Evolutionary conservation across 2,797 vertebrate species (phyloP).

Genomic region (Malurus splendens): DNA sequence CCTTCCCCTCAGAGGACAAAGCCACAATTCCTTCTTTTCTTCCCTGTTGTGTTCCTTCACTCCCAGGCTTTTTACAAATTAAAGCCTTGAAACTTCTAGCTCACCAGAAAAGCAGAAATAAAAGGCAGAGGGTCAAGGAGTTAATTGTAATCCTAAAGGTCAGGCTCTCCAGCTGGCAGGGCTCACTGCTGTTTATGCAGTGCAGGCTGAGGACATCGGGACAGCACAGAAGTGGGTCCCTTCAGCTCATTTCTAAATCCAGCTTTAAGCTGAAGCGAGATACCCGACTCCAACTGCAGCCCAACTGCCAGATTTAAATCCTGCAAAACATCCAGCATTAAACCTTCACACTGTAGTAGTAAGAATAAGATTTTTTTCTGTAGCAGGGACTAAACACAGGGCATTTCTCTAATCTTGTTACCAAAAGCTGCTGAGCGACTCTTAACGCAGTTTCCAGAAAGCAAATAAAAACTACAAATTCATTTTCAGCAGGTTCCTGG

Average conservation of each 20-base stretch:
- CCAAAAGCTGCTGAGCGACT: not conserved
- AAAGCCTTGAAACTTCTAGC: not conserved
- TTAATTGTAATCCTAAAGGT: not conserved
- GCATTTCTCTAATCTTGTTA: not conserved
- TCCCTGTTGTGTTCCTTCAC: not conserved
- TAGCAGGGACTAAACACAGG: not conserved
- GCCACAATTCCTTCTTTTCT: not conserved
- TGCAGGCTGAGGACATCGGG: not conserved
- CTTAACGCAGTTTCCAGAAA: not conserved
- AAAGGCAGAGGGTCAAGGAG: not conserved
- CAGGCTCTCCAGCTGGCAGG: not conserved
- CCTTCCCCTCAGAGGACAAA: not conserved
- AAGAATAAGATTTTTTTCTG: not conserved
- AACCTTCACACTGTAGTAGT: not conserved
- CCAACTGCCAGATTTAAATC: not conserved
- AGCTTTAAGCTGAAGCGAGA: not conserved
- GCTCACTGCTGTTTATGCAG: not conserved
- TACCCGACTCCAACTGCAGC: not conserved
- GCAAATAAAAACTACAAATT: not conserved
- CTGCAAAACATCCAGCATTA: not conserved
- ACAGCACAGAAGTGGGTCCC: not conserved
- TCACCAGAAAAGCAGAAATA: not conserved
- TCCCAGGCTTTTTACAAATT: constrained; percentile 30
- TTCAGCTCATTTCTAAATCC: not conserved
- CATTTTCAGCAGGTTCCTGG: not conserved